Base-by-base conservation (phyloP, 2,797 vertebrate genomes). In the Moxostoma hubbsi region DNA sequence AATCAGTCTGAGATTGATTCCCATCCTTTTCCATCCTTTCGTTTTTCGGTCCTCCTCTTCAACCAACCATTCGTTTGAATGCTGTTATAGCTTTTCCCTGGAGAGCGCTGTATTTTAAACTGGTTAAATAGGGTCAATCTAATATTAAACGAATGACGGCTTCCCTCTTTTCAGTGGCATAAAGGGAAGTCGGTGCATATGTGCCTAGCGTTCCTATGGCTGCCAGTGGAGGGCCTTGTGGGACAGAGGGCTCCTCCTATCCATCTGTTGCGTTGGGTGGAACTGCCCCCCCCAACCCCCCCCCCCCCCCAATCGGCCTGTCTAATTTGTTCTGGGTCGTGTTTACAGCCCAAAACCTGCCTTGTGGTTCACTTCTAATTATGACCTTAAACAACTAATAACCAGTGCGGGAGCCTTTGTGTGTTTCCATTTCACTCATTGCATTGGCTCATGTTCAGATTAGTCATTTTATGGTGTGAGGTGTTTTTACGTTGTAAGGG, bases 201-300 rank as follows among this genome's bases (percentile, higher is more conserved):
- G 67, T 72, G 70, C 65, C 47, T 57, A 43, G 90, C 53, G 24
- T 90, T 85, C 86, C 5, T 89, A 86, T 81, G 69, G 85, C 77
- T 92, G 91, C 91, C 93, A 93, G 89, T 82, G 54, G 0, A 87
- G 85, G 82, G 90, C 84, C 75, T 89, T 84, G 88, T 71, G 87
- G 90, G 85, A 85, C 80, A 85, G 7, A 11, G 15, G 81, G 79
- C 86, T 82, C 75, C 79, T 85, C 58, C 11, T 70, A 73, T 86
- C 92, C 94, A 94, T 94, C 94, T 95, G 94, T 89, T 66, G 43
- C 55, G 58, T 61, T 55, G 67, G 76, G 67, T 12, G 76, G 55
- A 90, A 81, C 10, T 76, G 82, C 36, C 36, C 36, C 36, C 13
- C 13, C 13, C 61, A 59, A n/a, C 36, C 36, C 36, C 13, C 13